phyloP scores from a whole-genome alignment of 2,113 vertebrate species.

The Mionectes macconnelli region DNA sequence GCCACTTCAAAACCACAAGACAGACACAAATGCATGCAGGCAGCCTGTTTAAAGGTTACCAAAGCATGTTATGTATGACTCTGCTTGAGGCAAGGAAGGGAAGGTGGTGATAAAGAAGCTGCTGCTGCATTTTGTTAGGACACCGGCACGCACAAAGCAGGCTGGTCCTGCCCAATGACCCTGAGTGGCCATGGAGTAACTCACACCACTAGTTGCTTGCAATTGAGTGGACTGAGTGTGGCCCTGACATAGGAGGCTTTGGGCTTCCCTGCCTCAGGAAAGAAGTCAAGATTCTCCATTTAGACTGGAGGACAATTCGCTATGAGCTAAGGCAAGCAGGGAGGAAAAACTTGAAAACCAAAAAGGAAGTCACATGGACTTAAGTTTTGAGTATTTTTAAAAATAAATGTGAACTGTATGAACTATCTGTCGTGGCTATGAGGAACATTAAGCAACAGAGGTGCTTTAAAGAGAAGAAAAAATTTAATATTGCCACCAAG shows the following conservation, averaged over 20 bases:
- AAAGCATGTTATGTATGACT: not conserved
- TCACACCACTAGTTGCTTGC: conserved; percentile 32
- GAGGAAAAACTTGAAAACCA: conserved; percentile 2
- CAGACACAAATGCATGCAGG: not conserved
- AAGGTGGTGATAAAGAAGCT: conserved; percentile 6
- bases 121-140: not conserved
- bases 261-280: conserved; percentile 21
- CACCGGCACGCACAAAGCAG: not conserved
- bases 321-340: not conserved
- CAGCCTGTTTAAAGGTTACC: not conserved
- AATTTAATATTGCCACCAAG: not conserved
- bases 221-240: conserved; percentile 4
- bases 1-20: not conserved
- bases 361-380: not conserved
- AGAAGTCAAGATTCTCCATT: conserved; percentile 23
- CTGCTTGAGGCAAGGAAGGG: not conserved
- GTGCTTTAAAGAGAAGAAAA: not conserved
- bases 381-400: not conserved
- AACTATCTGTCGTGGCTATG: not conserved
- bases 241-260: conserved; percentile 18
- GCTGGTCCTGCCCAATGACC: not conserved
- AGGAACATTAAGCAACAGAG: not conserved
- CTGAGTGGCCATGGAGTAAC: not conserved
- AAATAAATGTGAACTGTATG: not conserved
- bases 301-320: conserved; percentile 8